Base-by-base conservation (phyloP, 2,113 vertebrate genomes). In the Sapayoa aenigma region DNA sequence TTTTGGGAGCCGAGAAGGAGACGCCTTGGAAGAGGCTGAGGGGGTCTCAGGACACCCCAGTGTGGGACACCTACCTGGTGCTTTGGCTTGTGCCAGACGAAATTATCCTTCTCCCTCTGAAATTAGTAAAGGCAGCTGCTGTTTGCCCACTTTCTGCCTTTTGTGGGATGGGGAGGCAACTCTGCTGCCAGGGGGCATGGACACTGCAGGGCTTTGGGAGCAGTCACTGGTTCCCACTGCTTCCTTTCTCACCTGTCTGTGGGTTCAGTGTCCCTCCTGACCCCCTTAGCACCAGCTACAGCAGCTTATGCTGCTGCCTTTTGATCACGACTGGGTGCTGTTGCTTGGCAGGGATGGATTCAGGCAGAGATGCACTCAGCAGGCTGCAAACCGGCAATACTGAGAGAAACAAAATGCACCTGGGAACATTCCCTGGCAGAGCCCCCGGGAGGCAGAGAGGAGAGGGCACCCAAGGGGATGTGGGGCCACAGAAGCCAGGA, bases 301-400 rank as follows among this genome's bases (percentile, higher is more conserved):
- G 63, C 72, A 47, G 53, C 84, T 80, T 49, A 33, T 1, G 3
- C 33, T 3, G 3, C 76, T 69, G 73, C 65, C 52, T 28, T 11
- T 31, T 1, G 14, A 42, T 9, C 21, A 3, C 2, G 1, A 16
- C 47, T 6, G 1, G 58, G 25, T 44, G 84, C 39, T 0, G 1
- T 15, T 41, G 23, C 69, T 75, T 9, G 2, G 24, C 69, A 55
- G 53, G 75, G 37, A 44, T 1, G 49, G 76, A 73, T 73, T 58
- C 67, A 56, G 75, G 35, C 42, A 56, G 58, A 41, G 35, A 41
- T 80, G 50, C 39, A 0, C 0, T 21, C 1, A 2, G 39, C 35
- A 46, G 33, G 53, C 49, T 91, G 85, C 83, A 82, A 74, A 66
- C 27, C 2, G 1, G 50, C 65, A 74, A 24, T 14, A 8, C 47